phyloP scores from a whole-genome alignment of 2,888 invertebrate genomes.

The Phasia obesa region DNA sequence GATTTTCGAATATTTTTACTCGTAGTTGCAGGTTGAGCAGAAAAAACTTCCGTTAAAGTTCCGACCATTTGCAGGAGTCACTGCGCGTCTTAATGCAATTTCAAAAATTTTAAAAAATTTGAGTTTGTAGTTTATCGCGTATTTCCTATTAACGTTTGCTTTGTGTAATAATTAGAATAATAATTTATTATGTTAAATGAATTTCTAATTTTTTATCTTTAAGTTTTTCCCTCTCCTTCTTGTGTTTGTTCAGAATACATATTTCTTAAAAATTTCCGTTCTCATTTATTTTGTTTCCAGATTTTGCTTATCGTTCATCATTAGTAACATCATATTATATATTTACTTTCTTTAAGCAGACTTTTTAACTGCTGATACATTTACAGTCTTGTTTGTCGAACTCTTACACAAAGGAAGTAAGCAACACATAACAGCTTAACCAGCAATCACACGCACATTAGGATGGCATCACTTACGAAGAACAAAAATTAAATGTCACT shows the following conservation, averaged over 20 bases:
- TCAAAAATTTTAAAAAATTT: neutral
- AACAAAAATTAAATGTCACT: neutral
- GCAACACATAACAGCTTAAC: slow-evolving; percentile 27
- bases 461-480: neutral
- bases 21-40: slow-evolving; percentile 42
- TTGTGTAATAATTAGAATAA: too few relatives aligned
- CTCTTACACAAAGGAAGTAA: slow-evolving; percentile 24
- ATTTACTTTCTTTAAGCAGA: slow-evolving; percentile 17
- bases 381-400: slow-evolving; percentile 35
- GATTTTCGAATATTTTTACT: slow-evolving; percentile 28
- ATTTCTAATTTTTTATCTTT: too few relatives aligned
- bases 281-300: neutral
- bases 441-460: slow-evolving; percentile 40
- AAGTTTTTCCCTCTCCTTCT: too few relatives aligned
- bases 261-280: neutral
- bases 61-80: slow-evolving; percentile 55
- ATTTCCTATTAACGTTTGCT: too few relatives aligned
- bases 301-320: neutral
- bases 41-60: slow-evolving; percentile 53
- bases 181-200: too few relatives aligned
- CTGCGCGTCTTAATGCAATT: slow-evolving; percentile 32
- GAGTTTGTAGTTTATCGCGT: too few relatives aligned
- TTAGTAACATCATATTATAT: slow-evolving; percentile 2
- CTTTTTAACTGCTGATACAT: slow-evolving; percentile 7
- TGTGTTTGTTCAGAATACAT: neutral